A percentile compares a stretch with the other conserved stretches of the same genome.
Evolutionary conservation across 2,888 invertebrate genomes (phyloP).

Genomic region (Leucozona laternaria): DNA sequence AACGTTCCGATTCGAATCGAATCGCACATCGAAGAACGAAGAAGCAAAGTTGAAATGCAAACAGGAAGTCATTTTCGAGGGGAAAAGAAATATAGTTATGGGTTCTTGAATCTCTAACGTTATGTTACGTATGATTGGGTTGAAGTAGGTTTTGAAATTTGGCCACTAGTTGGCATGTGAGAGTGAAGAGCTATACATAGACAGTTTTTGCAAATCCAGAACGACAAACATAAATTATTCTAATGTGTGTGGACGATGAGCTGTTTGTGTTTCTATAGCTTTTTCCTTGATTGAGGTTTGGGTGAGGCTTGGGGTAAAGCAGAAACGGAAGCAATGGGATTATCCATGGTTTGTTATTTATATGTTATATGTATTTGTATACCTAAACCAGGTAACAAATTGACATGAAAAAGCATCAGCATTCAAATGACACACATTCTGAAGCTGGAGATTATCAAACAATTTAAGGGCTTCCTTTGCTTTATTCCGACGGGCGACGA

Average conservation of each 20-base stretch:
- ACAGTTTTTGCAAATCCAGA: background rate
- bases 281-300: background rate
- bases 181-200: background rate
- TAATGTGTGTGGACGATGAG: background rate
- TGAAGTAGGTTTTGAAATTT: no score
- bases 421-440: no score
- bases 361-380: no score
- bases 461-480: no score
- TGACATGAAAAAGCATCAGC: background rate
- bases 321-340: no score
- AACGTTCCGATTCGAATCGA: background rate
- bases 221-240: background rate
- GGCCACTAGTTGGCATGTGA: background rate
- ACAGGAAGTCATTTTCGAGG: background rate
- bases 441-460: no score
- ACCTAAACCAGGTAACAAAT: background rate
- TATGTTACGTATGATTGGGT: no score
- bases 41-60: background rate
- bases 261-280: background rate
- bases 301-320: no score
- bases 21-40: no score
- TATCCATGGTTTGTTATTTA: no score
- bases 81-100: background rate
- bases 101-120: background rate
- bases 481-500: no score